These are phyloP conservation scores for Kuschelorhynchus macadamiae DNA, from an alignment of 2,888 invertebrate species.

Conservation along the genomic window DNA sequence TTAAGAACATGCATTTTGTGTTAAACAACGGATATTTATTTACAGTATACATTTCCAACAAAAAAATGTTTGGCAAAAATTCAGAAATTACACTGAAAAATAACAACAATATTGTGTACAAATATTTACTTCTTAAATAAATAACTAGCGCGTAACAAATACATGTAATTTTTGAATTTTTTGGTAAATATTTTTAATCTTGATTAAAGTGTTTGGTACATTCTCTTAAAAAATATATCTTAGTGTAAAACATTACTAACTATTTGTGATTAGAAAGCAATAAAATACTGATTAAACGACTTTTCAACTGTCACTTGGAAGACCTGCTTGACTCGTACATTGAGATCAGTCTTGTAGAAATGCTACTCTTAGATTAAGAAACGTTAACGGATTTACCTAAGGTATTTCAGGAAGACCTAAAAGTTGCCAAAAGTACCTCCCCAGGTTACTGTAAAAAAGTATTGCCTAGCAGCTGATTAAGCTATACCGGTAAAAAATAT, in stretches of 20 bases:
- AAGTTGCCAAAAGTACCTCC: too few relatives aligned
- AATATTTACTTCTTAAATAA: too few relatives aligned
- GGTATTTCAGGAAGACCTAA: too few relatives aligned
- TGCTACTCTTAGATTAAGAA: too few relatives aligned
- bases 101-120: constrained; percentile 13
- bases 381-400: too few relatives aligned
- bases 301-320: constrained; percentile 2
- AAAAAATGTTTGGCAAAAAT: constrained; percentile 46
- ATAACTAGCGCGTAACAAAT: neutral
- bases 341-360: constrained; percentile 30
- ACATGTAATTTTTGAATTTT: constrained; percentile 19
- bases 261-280: neutral
- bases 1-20: constrained; percentile 34
- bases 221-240: neutral
- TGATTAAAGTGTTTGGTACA: constrained; percentile 1
- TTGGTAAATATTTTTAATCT: constrained; percentile 15
- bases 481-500: too few relatives aligned
- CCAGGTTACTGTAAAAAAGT: too few relatives aligned
- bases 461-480: too few relatives aligned
- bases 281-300: constrained; percentile 22
- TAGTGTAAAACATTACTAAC: neutral
- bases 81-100: constrained; percentile 20
- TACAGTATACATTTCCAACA: constrained; percentile 53
- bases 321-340: constrained; percentile 15
- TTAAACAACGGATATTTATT: constrained; percentile 29